These are phyloP conservation scores for Hydropsyche betteni DNA, from an alignment of 2,888 invertebrate species.

Conservation along the genomic window DNA sequence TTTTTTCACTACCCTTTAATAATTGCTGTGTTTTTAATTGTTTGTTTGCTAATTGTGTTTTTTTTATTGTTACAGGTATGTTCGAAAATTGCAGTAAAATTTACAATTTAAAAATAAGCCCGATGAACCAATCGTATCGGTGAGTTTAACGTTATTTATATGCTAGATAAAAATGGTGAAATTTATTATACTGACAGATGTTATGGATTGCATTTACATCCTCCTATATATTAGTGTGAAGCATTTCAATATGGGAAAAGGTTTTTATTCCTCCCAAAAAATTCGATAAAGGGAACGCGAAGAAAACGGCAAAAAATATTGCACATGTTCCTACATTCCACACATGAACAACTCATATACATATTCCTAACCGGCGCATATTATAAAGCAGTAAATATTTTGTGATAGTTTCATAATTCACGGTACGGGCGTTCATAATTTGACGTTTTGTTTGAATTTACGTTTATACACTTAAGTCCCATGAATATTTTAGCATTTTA, in stretches of 20 bases:
- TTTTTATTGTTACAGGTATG: too few relatives aligned
- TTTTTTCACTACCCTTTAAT: too few relatives aligned
- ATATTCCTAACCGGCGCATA: not conserved
- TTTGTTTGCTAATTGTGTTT: too few relatives aligned
- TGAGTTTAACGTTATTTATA: not conserved
- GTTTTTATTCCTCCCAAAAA: constrained; percentile 17
- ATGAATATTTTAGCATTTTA: constrained; percentile 25
- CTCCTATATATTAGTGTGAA: constrained; percentile 1
- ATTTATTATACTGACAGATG: constrained; percentile 24
- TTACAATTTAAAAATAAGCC: too few relatives aligned
- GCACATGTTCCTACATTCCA: not conserved
- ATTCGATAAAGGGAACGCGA: constrained; percentile 12
- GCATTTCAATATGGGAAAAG: constrained; percentile 19
- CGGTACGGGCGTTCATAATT: not conserved
- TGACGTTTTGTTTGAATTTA: not conserved
- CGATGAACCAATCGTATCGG: too few relatives aligned
- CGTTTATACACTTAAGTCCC: not conserved
- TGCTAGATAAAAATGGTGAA: not conserved
- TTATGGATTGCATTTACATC: constrained; percentile 19
- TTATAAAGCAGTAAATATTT: not conserved
- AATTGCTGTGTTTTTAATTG: too few relatives aligned
- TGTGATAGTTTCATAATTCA: not conserved
- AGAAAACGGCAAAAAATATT: constrained; percentile 2
- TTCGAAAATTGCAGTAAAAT: too few relatives aligned
- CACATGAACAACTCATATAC: not conserved